Evolutionary conservation across 2,797 vertebrate genomes (phyloP), one percentile per base, ranked within the genome.

Genomic region (Melanotaenia parkinsoni): DNA sequence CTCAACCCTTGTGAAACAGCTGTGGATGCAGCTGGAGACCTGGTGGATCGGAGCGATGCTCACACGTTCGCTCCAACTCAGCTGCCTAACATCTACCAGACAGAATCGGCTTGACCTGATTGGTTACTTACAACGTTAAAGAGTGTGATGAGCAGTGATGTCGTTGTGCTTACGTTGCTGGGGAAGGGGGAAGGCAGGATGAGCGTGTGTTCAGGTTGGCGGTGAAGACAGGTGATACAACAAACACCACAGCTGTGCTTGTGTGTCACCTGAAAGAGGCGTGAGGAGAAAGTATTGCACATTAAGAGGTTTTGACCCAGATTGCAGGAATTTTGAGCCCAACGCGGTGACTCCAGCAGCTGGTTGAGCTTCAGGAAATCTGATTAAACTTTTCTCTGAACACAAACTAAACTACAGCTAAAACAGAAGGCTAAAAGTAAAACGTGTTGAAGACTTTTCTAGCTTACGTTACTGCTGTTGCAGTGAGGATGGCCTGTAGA

Each of bases 241-340:
- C 16, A 20, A 16, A 43, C 14, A 43, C 38, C 10, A 3, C 40
- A 43, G 43, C 43, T 45, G 13, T 18, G 16, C 43, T 20, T 43
- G 40, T 45, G 18, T 45, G 43, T 45, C 43, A 45, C 45, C 45
- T 47, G 45, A 8, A 47, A 2, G 45, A 47, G 28, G 59, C 30
- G 58, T 43, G 33, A 43, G n/a, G 32, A 9, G 22, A 20, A 28
- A 63, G 73, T 89, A 89, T 89, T 88, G 88, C 88, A 89, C 89
- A 9, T 79, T 67, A 67, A 3, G n/a, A 38, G 61, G 67, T 69
- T 1, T 51, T 20, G 43, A 40, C 5, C n/a, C 53, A 60, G 37
- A 38, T 77, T 66, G 64, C 60, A 53, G 84, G 76, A 30, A 16
- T n/a, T 12, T 12, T 45, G 26, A 77, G 74, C 60, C 51, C 47